phyloP scores from a whole-genome alignment of 1,140 invertebrate genomes.

The Ectropis grisescens region DNA sequence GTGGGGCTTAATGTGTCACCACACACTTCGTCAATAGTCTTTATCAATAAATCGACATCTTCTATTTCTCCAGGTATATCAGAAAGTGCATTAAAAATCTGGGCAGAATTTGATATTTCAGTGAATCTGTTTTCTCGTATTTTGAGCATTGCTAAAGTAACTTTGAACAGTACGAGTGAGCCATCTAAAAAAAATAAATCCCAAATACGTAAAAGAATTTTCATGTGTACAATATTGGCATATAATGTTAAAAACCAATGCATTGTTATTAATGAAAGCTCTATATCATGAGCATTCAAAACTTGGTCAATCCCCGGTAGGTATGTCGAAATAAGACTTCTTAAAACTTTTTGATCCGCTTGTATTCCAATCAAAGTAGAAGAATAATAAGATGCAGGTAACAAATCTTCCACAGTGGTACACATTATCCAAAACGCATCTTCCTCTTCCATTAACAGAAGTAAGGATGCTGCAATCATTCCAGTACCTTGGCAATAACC shows the following conservation, averaged over 20 bases:
- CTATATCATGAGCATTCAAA: slow-evolving; percentile 94
- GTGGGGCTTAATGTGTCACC: slow-evolving; percentile 84
- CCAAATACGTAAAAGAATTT: slow-evolving; percentile 95
- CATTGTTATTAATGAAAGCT: slow-evolving; percentile 95
- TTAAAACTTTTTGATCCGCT: slow-evolving; percentile 94
- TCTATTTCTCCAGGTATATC: slow-evolving; percentile 94
- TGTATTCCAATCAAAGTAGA: slow-evolving; percentile 93
- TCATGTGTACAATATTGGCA: slow-evolving; percentile 98
- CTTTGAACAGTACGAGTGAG: slow-evolving; percentile 95
- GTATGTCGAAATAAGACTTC: slow-evolving; percentile 91
- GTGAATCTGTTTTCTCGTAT: slow-evolving; percentile 89
- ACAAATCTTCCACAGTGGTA: slow-evolving; percentile 96
- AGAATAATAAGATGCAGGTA: slow-evolving; percentile 98
- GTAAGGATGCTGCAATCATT: slow-evolving; percentile 94
- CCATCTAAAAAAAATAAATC: slow-evolving; percentile 97
- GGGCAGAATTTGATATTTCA: slow-evolving; percentile 90
- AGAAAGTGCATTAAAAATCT: slow-evolving; percentile 97
- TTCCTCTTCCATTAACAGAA: slow-evolving; percentile 97
- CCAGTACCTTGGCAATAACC: slow-evolving; percentile 98
- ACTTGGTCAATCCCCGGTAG: slow-evolving; percentile 91
- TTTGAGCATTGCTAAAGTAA: slow-evolving; percentile 95
- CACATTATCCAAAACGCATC: slow-evolving; percentile 99
- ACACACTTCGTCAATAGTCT: slow-evolving; percentile 69
- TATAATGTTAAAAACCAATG: slow-evolving; percentile 99
- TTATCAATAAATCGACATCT: slow-evolving; percentile 83